Evolutionary conservation across 2,113 vertebrate genomes (phyloP), one percentile per base, ranked within the genome.

Genomic region (Pelecanoides urinatrix): DNA sequence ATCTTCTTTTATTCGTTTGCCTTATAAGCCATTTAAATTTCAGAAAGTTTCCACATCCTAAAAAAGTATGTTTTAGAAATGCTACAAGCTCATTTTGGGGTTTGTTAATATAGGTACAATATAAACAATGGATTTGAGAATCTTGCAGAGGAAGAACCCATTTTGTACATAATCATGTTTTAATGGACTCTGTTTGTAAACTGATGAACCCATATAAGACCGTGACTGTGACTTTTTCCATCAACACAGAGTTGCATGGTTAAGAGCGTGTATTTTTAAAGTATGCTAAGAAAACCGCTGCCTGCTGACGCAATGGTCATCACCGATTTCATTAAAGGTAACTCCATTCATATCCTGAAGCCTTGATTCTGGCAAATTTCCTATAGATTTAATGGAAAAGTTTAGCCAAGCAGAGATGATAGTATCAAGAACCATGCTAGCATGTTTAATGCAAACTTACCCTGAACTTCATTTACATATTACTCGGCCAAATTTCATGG

Each of bases 121-220:
- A 12, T 85, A 91, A 96, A 94, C 76, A 94, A 34, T 11, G 89
- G 94, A 73, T 93, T 34, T 78, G 58, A 22, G 70, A 74, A 58
- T 65, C 66, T 63, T 45, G 72, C 76, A 75, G 77, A 61, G 83
- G 67, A 84, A 79, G 76, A 87, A 65, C 29, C 40, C 77, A 15
- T 36, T 82, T 30, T 89, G n/a, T 73, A 76, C 66, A 50, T 91
- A 44, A 85, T 42, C 30, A 49, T n/a, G 40, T 55, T 92, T 91
- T 94, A 88, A 78, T 47, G 73, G 84, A 62, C 77, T 72, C 52
- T 63, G 45, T 90, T 95, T 92, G 92, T 82, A 94, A 96, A 95
- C 29, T 1, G 56, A n/a, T 16, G 62, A 55, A 63, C 20, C 72
- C 65, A 0, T 25, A 2, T 30, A 34, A 7, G 2, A 23, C 62